These are phyloP conservation scores for Clytia hemisphaerica DNA, from an alignment of 30 jellyfish, hydroid and myxozoan species.

Conservation along the genomic window DNA sequence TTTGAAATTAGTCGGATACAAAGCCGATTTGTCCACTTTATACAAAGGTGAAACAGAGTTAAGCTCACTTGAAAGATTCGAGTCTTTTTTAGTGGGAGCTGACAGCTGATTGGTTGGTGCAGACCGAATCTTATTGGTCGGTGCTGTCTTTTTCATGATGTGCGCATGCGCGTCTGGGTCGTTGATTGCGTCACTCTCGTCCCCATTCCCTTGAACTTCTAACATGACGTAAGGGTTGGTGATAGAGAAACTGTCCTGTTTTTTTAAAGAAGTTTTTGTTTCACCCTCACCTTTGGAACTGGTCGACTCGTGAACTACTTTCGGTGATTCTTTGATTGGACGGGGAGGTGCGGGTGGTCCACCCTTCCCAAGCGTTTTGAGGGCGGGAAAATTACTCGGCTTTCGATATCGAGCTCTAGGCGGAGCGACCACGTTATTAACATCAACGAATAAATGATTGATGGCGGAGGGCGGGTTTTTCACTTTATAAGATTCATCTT, in stretches of 20 bases:
- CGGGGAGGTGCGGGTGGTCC: not conserved
- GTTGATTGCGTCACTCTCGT: not conserved
- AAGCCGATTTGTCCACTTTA: conserved; percentile 51
- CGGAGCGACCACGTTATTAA: conserved; percentile 43
- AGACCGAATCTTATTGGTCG: not conserved
- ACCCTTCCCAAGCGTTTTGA: conserved; percentile 18
- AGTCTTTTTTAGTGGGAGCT: not conserved
- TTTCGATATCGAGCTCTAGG: conserved; percentile 5
- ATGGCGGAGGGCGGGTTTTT: conserved; percentile 63
- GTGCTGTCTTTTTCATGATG: not conserved
- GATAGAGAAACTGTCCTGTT: not conserved
- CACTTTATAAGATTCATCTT: conserved; percentile 28
- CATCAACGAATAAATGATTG: conserved; percentile 72
- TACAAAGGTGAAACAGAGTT: conserved; percentile 30
- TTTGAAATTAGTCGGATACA: conserved; percentile 70
- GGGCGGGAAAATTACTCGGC: conserved; percentile 22
- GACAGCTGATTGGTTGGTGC: not conserved
- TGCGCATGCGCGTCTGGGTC: conserved; percentile 14
- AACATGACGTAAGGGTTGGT: conserved; percentile 14
- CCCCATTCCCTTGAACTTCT: conserved; percentile 7
- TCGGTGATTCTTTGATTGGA: conserved; percentile 7
- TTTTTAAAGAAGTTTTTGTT: no score
- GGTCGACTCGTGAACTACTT: conserved; percentile 15
- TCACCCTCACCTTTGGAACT: conserved; percentile 3
- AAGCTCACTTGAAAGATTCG: no score